These are phyloP conservation scores for Mallotus villosus DNA, from an alignment of 2,797 vertebrate genomes.

Conservation along the genomic window DNA sequence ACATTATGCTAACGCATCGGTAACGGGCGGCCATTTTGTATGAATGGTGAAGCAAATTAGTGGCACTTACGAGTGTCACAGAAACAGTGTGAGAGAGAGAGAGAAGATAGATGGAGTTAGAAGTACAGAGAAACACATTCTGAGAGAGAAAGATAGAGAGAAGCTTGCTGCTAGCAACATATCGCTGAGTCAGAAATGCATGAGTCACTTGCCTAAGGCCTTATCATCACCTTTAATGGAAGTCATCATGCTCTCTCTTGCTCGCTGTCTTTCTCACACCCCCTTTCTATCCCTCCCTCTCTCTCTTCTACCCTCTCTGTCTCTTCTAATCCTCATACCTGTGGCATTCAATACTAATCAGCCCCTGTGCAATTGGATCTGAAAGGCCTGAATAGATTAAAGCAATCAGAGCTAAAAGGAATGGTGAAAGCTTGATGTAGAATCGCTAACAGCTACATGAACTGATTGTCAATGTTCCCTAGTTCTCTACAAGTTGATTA, in stretches of 20 bases:
- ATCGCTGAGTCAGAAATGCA: conserved; percentile 25
- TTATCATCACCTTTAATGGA: conserved; percentile 20
- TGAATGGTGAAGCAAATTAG: conserved; percentile 5
- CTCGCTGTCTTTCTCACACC: conserved; percentile 1
- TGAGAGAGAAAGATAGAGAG: too few species aligned
- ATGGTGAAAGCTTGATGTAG: conserved; percentile 42
- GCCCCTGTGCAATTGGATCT: conserved; percentile 36
- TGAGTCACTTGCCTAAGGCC: conserved; percentile 11
- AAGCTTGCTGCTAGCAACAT: too few species aligned
- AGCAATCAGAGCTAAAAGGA: conserved; percentile 27
- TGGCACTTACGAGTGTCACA: background rate
- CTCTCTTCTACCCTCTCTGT: background rate
- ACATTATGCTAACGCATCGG: conserved; percentile 48
- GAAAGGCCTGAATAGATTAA: conserved; percentile 42
- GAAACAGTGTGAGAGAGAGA: conserved; percentile 8
- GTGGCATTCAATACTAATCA: conserved; percentile 28
- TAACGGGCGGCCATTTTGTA: conserved; percentile 51
- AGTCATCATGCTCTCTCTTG: background rate
- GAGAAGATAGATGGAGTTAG: conserved; percentile 7
- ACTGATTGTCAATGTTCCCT: background rate
- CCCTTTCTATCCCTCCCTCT: background rate
- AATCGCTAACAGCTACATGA: too few species aligned
- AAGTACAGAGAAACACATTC: too few species aligned
- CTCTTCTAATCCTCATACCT: conserved; percentile 23
- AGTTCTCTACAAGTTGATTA: background rate